Percentiles rank a stretch among this genome's conserved stretches.
phyloP scores from a whole-genome alignment of 2,888 invertebrate genomes.

The Drosophila paranaensis region DNA sequence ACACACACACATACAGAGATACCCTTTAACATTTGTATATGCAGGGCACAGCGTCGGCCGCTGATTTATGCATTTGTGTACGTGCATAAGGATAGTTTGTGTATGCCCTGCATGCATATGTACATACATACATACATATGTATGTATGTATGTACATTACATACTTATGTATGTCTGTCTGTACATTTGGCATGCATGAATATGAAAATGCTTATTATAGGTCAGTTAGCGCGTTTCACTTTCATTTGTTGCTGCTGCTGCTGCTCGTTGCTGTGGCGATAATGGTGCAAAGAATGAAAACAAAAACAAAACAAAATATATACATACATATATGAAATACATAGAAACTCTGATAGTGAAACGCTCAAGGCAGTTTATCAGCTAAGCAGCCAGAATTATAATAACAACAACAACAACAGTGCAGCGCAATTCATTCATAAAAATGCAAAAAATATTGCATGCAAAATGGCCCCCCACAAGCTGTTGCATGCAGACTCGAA shows the following conservation, averaged over 20 bases:
- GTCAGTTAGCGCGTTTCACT: conserved; percentile 76
- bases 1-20: background rate
- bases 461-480: conserved; percentile 39
- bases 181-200: conserved; percentile 29
- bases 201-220: conserved; percentile 72
- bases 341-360: conserved; percentile 33
- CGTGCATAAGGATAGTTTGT: background rate
- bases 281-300: conserved; percentile 38
- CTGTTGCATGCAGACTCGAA: conserved; percentile 6
- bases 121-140: background rate
- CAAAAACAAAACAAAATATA: conserved; percentile 19
- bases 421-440: conserved; percentile 67
- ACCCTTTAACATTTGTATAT: background rate
- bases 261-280: conserved; percentile 40
- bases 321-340: conserved; percentile 3
- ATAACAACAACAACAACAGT: conserved; percentile 32
- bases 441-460: conserved; percentile 41
- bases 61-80: background rate
- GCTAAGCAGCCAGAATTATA: conserved; percentile 43
- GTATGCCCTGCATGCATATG: background rate
- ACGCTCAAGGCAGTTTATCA: conserved; percentile 70
- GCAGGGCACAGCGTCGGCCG: background rate
- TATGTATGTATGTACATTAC: background rate
- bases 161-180: background rate
- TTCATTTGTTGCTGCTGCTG: conserved; percentile 45